Evolutionary conservation across 2,113 vertebrate genomes (phyloP).

Genomic region (Pantherophis guttatus): DNA sequence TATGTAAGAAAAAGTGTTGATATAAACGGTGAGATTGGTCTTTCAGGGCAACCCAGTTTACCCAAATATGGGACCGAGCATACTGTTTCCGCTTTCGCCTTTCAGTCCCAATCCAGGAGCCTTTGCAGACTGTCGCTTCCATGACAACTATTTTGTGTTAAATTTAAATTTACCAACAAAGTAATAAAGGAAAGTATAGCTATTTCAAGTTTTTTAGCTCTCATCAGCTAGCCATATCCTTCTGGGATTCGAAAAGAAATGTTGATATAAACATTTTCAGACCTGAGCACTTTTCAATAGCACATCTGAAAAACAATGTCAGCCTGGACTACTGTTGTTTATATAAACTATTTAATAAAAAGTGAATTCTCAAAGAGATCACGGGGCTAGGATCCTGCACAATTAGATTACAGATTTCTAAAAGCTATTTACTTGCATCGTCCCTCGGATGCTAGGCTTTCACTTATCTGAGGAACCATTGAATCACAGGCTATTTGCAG

Average conservation of each 20-base stretch:
- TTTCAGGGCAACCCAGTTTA: too few species aligned
- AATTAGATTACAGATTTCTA: slow-evolving; percentile 13
- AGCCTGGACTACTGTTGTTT: not conserved
- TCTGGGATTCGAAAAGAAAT: too few species aligned
- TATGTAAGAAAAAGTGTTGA: not conserved
- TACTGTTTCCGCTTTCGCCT: too few species aligned
- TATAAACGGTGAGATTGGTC: not conserved
- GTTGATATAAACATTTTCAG: not conserved
- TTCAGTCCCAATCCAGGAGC: too few species aligned
- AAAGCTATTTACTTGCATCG: slow-evolving; percentile 5
- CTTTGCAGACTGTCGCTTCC: too few species aligned
- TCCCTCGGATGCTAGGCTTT: not conserved
- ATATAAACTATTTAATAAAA: not conserved
- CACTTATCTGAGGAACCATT: slow-evolving; percentile 17
- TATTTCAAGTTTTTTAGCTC: too few species aligned
- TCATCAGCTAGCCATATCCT: too few species aligned
- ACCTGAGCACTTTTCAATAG: not conserved
- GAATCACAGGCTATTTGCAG: slow-evolving; percentile 54
- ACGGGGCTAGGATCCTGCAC: not conserved
- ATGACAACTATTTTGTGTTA: too few species aligned
- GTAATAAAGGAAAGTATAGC: too few species aligned
- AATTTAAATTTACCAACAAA: too few species aligned
- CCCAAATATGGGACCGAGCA: too few species aligned
- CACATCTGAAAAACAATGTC: not conserved
- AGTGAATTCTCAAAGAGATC: not conserved